Percentiles rank a stretch among this genome's conserved stretches.
phyloP scores from a whole-genome alignment of 2,888 invertebrate genomes.

The Ariolimax columbianus region DNA sequence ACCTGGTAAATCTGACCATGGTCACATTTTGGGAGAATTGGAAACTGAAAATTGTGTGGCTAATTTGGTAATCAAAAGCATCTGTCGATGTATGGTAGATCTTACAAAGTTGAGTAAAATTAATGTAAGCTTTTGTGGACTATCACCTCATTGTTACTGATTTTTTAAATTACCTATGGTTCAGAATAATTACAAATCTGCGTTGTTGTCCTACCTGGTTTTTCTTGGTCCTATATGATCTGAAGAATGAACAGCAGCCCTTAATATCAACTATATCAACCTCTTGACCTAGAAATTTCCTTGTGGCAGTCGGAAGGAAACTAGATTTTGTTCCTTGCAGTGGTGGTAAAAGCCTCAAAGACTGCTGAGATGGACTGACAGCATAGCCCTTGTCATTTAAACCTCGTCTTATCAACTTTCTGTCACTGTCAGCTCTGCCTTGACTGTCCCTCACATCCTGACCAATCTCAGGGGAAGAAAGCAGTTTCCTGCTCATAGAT shows the following conservation, averaged over 20 bases:
- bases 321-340: slow-evolving; percentile 42
- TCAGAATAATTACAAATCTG: background rate
- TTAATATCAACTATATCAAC: slow-evolving; percentile 40
- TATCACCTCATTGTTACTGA: background rate
- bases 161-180: background rate
- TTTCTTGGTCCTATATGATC: slow-evolving; percentile 41
- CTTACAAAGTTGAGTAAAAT: too few species aligned
- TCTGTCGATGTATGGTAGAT: too few species aligned
- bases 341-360: slow-evolving; percentile 51
- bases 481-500: background rate
- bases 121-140: background rate
- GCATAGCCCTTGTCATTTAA: background rate
- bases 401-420: background rate
- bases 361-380: slow-evolving; percentile 46
- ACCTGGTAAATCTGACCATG: too few species aligned
- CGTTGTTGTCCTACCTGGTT: slow-evolving; percentile 38
- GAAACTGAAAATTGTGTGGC: too few species aligned
- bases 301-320: background rate
- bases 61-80: too few species aligned
- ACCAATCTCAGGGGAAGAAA: background rate
- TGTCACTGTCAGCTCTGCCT: background rate
- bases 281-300: slow-evolving; percentile 11
- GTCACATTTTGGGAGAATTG: too few species aligned
- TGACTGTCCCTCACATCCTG: background rate
- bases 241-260: slow-evolving; percentile 52